Conservation (phyloP, 2,797 vertebrate species). For the Eulemur mongoz region DNA sequence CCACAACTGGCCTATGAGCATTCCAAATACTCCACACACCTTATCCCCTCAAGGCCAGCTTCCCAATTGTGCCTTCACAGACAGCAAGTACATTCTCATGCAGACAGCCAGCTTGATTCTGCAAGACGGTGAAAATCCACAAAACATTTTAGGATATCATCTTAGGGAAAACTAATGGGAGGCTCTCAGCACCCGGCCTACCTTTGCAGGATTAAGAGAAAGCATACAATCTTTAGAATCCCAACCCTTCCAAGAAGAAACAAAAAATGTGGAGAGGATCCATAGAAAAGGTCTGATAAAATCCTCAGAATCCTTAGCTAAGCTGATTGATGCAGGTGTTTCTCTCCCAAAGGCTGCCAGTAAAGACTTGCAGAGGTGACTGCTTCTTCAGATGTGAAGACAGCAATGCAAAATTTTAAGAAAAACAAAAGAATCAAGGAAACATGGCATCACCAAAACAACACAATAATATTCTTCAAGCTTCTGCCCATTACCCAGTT, state of each 20-base stretch:
- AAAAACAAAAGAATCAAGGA: not conserved
- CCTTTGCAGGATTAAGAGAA: not conserved
- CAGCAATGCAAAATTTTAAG: not conserved
- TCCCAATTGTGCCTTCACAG: not conserved
- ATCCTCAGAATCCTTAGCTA: not conserved
- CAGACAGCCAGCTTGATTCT: not conserved
- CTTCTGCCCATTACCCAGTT: not conserved
- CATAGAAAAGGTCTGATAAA: not conserved
- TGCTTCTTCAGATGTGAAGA: not conserved
- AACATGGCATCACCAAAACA: not conserved
- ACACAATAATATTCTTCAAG: not conserved
- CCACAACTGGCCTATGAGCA: too few relatives aligned
- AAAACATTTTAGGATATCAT: not conserved
- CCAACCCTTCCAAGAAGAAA: not conserved
- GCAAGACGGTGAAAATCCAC: not conserved
- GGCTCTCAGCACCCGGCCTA: not conserved
- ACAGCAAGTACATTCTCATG: not conserved
- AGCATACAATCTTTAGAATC: not conserved
- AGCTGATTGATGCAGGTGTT: not conserved
- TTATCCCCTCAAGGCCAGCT: not conserved
- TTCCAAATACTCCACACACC: not conserved
- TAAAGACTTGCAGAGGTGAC: not conserved
- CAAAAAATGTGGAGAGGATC: not conserved
- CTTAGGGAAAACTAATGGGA: not conserved
- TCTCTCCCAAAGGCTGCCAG: not conserved